Percentiles rank a stretch among this genome's conserved stretches.
phyloP scores from a whole-genome alignment of 2,113 vertebrate genomes.

The Charina bottae region DNA sequence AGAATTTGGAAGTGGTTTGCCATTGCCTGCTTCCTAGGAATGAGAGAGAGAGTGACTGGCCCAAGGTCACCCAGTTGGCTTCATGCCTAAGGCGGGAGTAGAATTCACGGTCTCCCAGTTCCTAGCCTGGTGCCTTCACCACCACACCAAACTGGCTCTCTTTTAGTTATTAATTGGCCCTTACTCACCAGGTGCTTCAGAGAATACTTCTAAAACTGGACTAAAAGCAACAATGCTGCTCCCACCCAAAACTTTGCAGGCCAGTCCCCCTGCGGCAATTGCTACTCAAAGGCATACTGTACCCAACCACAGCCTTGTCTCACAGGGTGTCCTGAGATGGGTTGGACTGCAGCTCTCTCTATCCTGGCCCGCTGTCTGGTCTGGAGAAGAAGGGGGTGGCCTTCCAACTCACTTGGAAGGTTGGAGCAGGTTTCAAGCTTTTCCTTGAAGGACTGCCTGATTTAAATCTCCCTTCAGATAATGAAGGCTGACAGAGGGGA shows the following conservation, averaged over 20 bases:
- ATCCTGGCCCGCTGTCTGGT: not conserved
- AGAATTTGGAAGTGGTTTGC: not conserved
- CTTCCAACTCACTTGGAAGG: not conserved
- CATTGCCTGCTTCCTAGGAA: not conserved
- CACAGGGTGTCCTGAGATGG: not conserved
- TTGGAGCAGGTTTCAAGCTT: not conserved
- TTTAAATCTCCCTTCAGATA: not conserved
- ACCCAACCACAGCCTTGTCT: not conserved
- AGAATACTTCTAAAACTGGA: not conserved
- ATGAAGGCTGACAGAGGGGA: not conserved
- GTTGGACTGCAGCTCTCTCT: not conserved
- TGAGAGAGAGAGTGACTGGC: not conserved
- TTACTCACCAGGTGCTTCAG: not conserved
- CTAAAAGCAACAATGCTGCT: not conserved
- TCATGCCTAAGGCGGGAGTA: not conserved
- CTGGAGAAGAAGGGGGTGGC: not conserved
- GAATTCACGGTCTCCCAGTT: not conserved
- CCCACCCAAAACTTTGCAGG: not conserved
- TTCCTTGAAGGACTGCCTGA: not conserved
- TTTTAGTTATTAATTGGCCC: not conserved
- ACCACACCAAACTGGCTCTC: not conserved
- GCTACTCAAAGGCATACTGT: not conserved
- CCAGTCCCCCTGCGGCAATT: not conserved
- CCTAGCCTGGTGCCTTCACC: not conserved
- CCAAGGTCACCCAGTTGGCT: not conserved